These are phyloP conservation scores for Pteromalus puparum DNA, from an alignment of 1,140 invertebrate genomes.

Conservation along the genomic window DNA sequence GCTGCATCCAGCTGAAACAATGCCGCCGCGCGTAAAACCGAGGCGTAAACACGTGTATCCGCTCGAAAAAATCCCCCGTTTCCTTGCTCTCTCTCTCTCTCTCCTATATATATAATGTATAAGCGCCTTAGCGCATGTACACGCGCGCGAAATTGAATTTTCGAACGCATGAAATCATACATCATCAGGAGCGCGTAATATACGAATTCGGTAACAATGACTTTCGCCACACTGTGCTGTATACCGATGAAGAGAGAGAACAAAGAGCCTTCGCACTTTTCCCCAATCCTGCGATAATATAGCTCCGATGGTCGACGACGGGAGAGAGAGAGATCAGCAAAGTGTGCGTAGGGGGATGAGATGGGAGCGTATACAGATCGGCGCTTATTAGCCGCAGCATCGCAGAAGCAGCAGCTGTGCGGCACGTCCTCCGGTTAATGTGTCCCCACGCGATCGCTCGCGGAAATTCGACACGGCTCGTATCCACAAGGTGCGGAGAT, in stretches of 20 bases:
- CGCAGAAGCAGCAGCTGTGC: neutral
- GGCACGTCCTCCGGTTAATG: conserved; percentile 2
- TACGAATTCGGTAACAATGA: no score
- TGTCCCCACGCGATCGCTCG: neutral
- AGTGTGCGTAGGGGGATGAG: neutral
- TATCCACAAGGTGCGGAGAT: neutral
- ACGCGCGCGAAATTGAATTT: no score
- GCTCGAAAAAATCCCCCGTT: neutral
- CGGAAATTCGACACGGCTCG: conserved; percentile 2
- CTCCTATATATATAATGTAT: no score
- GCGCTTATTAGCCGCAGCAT: neutral
- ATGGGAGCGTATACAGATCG: neutral
- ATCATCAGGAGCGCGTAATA: no score
- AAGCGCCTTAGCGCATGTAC: no score
- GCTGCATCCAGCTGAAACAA: neutral
- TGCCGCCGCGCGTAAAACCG: neutral
- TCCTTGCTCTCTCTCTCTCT: no score
- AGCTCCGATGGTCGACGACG: neutral
- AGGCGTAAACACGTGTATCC: neutral
- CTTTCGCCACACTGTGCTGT: neutral
- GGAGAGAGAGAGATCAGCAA: neutral
- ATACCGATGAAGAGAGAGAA: neutral
- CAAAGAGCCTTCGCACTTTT: neutral
- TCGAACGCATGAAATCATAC: no score
- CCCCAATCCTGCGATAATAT: neutral